These are phyloP conservation scores for Amniataba percoides DNA, from an alignment of 2,797 vertebrate species.

Conservation along the genomic window DNA sequence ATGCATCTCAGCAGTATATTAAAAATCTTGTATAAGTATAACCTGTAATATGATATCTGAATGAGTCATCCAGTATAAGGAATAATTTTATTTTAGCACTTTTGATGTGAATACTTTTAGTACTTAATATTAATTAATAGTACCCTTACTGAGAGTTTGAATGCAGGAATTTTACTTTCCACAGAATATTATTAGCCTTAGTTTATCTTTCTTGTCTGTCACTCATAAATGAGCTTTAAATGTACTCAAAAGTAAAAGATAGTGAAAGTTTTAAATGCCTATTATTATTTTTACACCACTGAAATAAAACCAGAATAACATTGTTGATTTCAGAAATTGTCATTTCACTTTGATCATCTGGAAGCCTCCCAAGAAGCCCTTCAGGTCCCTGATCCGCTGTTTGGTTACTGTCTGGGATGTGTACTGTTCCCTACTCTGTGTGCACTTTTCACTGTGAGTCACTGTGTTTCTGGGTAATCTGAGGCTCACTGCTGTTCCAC, in stretches of 20 bases:
- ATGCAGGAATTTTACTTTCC: too few relatives aligned
- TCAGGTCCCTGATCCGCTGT: slow-evolving; percentile 5
- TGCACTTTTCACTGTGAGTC: slow-evolving; percentile 5
- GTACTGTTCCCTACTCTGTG: slow-evolving; percentile 27
- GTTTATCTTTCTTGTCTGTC: not conserved
- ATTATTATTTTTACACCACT: not conserved
- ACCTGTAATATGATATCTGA: too few relatives aligned
- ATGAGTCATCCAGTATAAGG: too few relatives aligned
- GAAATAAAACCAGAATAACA: not conserved
- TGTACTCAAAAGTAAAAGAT: too few relatives aligned
- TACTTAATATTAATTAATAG: too few relatives aligned
- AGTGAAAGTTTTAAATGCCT: too few relatives aligned
- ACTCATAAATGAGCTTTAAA: not conserved
- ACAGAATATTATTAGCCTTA: too few relatives aligned
- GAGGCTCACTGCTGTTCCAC: slow-evolving; percentile 5
- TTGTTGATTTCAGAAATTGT: not conserved
- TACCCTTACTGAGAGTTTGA: too few relatives aligned
- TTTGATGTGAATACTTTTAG: too few relatives aligned
- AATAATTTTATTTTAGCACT: too few relatives aligned
- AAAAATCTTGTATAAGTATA: too few relatives aligned
- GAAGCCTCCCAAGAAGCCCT: slow-evolving; percentile 18
- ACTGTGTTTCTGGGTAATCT: slow-evolving; percentile 29
- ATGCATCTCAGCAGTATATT: too few relatives aligned
- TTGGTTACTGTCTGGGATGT: slow-evolving; percentile 13
- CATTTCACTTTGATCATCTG: slow-evolving; percentile 7